Percentiles rank a stretch among this genome's conserved stretches.
phyloP scores from a whole-genome alignment of 2,113 vertebrate genomes.

The Gavialis gangeticus region DNA sequence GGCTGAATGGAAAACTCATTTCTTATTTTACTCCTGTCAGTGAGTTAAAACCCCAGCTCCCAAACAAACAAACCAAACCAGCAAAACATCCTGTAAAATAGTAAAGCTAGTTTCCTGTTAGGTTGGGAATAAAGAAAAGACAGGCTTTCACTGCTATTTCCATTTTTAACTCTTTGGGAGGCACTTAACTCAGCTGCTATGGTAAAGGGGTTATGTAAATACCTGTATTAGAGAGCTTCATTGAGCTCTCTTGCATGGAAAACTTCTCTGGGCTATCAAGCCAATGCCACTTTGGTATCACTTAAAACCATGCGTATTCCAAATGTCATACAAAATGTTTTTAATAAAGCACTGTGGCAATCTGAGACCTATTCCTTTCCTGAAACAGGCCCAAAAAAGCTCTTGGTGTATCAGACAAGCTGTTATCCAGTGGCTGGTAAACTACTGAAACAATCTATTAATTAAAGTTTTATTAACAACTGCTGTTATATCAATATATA shows the following conservation, averaged over 20 bases:
- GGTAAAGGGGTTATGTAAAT: not conserved
- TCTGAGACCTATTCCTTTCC: not conserved
- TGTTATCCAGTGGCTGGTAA: not conserved
- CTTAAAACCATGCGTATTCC: not conserved
- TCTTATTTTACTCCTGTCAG: not conserved
- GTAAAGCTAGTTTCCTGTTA: not conserved
- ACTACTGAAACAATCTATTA: not conserved
- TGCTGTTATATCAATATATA: constrained; percentile 3
- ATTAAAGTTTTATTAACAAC: not conserved
- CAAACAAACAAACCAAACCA: not conserved
- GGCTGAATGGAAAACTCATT: not conserved
- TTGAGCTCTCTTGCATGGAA: not conserved
- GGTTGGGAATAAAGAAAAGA: not conserved
- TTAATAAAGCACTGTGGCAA: not conserved
- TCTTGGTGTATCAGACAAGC: not conserved
- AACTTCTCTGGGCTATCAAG: not conserved
- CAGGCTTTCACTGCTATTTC: not conserved
- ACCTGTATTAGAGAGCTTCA: not conserved
- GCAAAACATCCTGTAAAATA: not conserved
- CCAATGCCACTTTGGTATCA: not conserved
- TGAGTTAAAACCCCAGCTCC: not conserved
- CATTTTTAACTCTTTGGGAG: constrained; percentile 5
- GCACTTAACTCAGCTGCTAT: not conserved
- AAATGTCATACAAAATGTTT: not conserved
- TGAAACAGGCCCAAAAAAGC: not conserved